Conservation (phyloP, 2,797 vertebrate genomes). For the Phyllotis vaccarum region DNA sequence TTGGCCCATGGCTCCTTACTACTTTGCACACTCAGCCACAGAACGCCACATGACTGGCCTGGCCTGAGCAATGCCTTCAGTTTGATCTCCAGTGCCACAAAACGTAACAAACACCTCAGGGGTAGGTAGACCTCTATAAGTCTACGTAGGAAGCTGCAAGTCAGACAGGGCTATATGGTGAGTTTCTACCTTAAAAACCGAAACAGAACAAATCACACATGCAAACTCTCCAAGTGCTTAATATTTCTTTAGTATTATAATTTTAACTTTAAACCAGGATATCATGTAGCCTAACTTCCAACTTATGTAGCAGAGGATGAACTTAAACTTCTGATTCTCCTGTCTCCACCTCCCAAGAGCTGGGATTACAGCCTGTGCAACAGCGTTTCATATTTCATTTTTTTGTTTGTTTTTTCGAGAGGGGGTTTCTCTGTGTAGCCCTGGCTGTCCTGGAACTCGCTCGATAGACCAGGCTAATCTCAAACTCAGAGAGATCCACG, state of each 20-base stretch:
- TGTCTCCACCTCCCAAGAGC: not conserved
- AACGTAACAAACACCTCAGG: not conserved
- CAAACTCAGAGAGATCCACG: no score
- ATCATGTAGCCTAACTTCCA: no score
- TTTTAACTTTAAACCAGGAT: not conserved
- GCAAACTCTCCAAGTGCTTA: not conserved
- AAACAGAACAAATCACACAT: not conserved
- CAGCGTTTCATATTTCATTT: not conserved
- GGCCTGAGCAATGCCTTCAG: not conserved
- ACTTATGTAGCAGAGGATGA: not conserved
- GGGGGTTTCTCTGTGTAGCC: no score
- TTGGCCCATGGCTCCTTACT: not conserved
- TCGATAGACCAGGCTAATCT: no score
- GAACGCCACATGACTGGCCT: not conserved
- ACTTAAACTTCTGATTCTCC: not conserved
- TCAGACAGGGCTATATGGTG: not conserved
- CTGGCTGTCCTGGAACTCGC: no score
- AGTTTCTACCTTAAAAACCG: not conserved
- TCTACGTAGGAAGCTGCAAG: not conserved
- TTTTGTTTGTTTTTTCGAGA: no score
- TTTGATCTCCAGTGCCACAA: not conserved
- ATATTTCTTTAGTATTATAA: not conserved
- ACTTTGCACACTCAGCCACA: not conserved
- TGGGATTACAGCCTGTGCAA: no score
- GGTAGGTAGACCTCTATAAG: not conserved